These are phyloP conservation scores for Globodera ellingtonae DNA, from an alignment of 1,140 invertebrate genomes.

Conservation along the genomic window DNA sequence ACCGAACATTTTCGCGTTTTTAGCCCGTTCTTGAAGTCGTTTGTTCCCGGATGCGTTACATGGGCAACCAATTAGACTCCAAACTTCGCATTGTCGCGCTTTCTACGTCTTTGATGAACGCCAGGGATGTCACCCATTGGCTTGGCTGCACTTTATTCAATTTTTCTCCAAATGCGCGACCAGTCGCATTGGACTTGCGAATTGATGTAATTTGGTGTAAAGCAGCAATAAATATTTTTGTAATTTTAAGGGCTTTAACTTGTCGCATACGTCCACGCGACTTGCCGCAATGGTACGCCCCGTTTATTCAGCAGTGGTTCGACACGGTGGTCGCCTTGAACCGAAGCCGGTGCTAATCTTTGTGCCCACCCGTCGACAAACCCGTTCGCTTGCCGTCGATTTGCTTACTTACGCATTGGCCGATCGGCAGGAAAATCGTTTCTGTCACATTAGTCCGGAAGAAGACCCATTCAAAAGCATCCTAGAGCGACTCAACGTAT, in stretches of 20 bases:
- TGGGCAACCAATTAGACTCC: slow-evolving; percentile 90
- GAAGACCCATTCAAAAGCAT: slow-evolving; percentile 71
- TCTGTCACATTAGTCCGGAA: slow-evolving; percentile 78
- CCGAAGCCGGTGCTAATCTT: slow-evolving; percentile 92
- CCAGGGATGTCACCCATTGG: slow-evolving; percentile 93
- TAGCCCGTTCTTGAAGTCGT: slow-evolving; percentile 90
- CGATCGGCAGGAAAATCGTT: slow-evolving; percentile 80
- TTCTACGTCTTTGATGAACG: slow-evolving; percentile 89
- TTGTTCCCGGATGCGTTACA: slow-evolving; percentile 94
- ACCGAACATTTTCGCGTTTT: slow-evolving; percentile 30
- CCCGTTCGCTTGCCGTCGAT: slow-evolving; percentile 89
- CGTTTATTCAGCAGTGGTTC: slow-evolving; percentile 88
- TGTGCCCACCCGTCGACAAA: slow-evolving; percentile 90
- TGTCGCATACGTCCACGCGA: slow-evolving; percentile 91
- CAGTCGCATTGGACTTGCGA: slow-evolving; percentile 89
- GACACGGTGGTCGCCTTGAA: slow-evolving; percentile 74
- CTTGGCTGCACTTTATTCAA: slow-evolving; percentile 94
- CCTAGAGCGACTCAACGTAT: slow-evolving; percentile 21
- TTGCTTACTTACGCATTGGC: slow-evolving; percentile 87
- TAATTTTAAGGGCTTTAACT: slow-evolving; percentile 78
- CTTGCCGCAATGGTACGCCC: slow-evolving; percentile 96
- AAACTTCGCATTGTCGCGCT: slow-evolving; percentile 89
- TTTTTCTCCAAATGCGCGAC: slow-evolving; percentile 95
- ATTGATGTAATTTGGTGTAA: slow-evolving; percentile 72
- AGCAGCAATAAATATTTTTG: slow-evolving; percentile 8